phyloP scores from a whole-genome alignment of 1,140 invertebrate species.

The Pseudomyrmex concolor region DNA sequence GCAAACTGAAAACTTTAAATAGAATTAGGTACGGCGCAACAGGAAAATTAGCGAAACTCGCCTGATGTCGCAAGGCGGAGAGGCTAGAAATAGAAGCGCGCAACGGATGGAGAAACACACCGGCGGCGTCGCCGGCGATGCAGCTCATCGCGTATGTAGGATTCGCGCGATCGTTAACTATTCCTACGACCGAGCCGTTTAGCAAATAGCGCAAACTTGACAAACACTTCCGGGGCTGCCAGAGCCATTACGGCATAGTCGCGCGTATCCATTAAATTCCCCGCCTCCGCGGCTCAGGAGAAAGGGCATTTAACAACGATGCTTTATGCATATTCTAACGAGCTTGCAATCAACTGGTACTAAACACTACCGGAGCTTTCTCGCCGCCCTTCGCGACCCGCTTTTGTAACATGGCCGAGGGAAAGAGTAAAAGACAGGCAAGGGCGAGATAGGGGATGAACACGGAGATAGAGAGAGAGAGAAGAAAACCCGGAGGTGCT shows the following conservation, averaged over 20 bases:
- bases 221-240: slow-evolving; percentile 64
- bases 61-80: neutral
- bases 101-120: neutral
- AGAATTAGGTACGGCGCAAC: neutral
- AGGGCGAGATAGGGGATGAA: slow-evolving; percentile 1
- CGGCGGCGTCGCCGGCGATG: neutral
- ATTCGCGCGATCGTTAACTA: slow-evolving; percentile 56
- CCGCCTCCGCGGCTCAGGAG: slow-evolving; percentile 39
- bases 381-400: slow-evolving; percentile 42
- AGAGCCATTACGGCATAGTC: slow-evolving; percentile 17
- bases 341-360: slow-evolving; percentile 75
- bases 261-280: slow-evolving; percentile 65
- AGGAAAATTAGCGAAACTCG: neutral
- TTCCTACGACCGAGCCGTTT: slow-evolving; percentile 57
- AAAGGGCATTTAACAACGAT: slow-evolving; percentile 72
- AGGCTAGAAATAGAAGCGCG: slow-evolving; percentile 32
- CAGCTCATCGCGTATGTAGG: slow-evolving; percentile 41
- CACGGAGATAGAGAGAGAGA: neutral
- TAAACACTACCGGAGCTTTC: slow-evolving; percentile 72
- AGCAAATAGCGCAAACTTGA: slow-evolving; percentile 59
- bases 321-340: slow-evolving; percentile 75
- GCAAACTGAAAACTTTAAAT: neutral
- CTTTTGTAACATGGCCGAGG: slow-evolving; percentile 52
- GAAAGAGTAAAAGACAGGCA: slow-evolving; percentile 29
- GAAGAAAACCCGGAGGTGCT: slow-evolving; percentile 50